Base-by-base conservation (phyloP, 35 echinoderm and acorn worm species). In the Eucidaris tribuloides region DNA sequence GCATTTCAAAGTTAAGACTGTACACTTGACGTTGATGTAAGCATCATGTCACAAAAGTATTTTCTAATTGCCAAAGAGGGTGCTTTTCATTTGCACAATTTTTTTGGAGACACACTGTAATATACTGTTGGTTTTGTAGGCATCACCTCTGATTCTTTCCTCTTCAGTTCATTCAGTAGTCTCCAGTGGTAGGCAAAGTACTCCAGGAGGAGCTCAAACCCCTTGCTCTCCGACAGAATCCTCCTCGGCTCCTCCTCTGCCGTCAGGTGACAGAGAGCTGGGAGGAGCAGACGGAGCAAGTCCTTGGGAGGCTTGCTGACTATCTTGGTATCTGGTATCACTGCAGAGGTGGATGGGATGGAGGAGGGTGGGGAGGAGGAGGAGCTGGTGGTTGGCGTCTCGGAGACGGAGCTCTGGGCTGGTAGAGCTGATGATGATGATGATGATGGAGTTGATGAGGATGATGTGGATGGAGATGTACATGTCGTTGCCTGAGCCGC, bases 181-280 rank as follows among this genome's bases (percentile, higher is more conserved):
- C 72, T 71, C 91, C 91, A 93, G 42, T 88, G 91, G 79, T 93
- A 88, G 30, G 54, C 82, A 60, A 93, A 89, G 42, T 88, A 93
- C 40, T 93, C 66, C 42, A 71, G 36, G 7, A 93, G 44, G 3
- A 93, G n/a, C 37, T 86, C 86, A 0, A 93, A 82, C 56, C 83
- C 87, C 60, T 86, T 80, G 45, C 83, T 55, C 20, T 72, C 76
- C 25, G 86, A 24, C 18, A 99, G 5, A 17, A 93, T 81, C 23
- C 79, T 65, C 39, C 87, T 85, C 3, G 96, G 71, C 23, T 83
- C 83, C 31, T 90, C 77, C 23, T 99, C 96, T 27, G 87, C 87
- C 13, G 91, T 90, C 5, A 93, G 82, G 45, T 93, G 96, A 77
- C 96, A 99, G 19, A 99, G 78, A 1, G 82, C 96, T 15, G 96